These are phyloP conservation scores for Bombycilla garrulus DNA, from an alignment of 2,113 vertebrate genomes.

Conservation along the genomic window DNA sequence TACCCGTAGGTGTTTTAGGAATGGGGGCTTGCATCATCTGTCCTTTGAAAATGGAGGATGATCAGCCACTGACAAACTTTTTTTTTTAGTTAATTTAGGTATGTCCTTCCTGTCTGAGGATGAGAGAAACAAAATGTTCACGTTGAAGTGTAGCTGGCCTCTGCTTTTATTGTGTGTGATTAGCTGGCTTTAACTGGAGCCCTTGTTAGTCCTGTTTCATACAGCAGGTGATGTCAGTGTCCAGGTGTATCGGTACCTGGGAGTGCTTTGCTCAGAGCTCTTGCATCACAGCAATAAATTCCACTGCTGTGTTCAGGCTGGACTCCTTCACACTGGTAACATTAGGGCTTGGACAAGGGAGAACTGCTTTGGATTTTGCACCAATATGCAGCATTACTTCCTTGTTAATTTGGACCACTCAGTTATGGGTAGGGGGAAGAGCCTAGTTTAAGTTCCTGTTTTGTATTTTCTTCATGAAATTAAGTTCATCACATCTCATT, in stretches of 20 bases:
- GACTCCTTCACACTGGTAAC: neutral
- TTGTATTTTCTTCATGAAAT: neutral
- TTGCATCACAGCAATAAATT: conserved; percentile 27
- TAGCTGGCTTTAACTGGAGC: neutral
- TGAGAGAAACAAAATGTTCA: neutral
- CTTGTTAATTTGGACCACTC: neutral
- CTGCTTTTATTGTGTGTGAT: neutral
- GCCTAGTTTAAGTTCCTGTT: neutral
- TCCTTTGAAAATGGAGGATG: neutral
- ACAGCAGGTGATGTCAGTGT: neutral
- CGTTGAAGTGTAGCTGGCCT: neutral
- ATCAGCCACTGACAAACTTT: neutral
- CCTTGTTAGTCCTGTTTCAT: neutral
- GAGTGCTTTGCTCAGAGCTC: neutral
- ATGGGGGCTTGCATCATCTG: neutral
- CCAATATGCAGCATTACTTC: neutral
- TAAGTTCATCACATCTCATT: neutral
- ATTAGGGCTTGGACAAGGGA: neutral
- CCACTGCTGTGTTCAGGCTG: neutral
- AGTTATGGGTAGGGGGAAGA: neutral
- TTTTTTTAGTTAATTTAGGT: conserved; percentile 5
- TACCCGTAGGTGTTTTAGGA: neutral
- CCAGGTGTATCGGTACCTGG: neutral
- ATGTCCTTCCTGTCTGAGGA: neutral
- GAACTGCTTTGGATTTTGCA: neutral